Base-by-base conservation (phyloP, 64 coral and sea anemone species). In the Pachyseris speciosa region DNA sequence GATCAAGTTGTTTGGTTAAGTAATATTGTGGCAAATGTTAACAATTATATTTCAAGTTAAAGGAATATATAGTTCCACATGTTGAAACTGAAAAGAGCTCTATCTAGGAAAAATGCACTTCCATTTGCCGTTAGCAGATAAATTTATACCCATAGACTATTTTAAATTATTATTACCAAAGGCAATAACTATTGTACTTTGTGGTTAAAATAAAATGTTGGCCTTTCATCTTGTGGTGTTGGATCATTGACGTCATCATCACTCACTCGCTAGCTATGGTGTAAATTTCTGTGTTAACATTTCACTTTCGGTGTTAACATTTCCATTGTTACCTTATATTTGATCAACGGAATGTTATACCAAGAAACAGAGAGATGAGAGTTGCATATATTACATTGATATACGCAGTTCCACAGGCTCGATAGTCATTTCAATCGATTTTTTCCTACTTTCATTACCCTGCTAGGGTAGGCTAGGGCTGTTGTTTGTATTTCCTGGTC, bases 31-130 rank as follows among this genome's bases (percentile, higher is more conserved):
- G 12, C 50, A 60, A 83, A 60, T 59, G 50, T 83, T 60, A 57
- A n/a, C n/a, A 58, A 60, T 83, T 53, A 83, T 59, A 60, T 83
- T 83, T 31, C 78, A 83, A 83, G 78, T 83, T 34, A 83, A 59
- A 33, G 50, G 78, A 77, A 60, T 59, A 83, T 57, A 59, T 60
- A 83, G 48, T 83, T 83, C 49, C 50, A 53, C 47, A 80, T 80
- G 76, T 80, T 80, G 47, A 80, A 80, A 52, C 45, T 80, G 76
- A 80, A 80, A 80, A 80, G 57, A 57, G 57, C 45, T 31, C 76
- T 55, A 32, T 58, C 76, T 50, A 64, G 20, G 20, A 64, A 64
- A 64, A 64, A 64, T 64, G 25, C 60, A 64, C 60, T 64, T 64
- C 60, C 60, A 64, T 64, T 33, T 37, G 19, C 12, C 2, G 7